These are phyloP conservation scores for Coracias cyanogaster DNA, from an alignment of 2,797 vertebrate genomes.

Conservation along the genomic window DNA sequence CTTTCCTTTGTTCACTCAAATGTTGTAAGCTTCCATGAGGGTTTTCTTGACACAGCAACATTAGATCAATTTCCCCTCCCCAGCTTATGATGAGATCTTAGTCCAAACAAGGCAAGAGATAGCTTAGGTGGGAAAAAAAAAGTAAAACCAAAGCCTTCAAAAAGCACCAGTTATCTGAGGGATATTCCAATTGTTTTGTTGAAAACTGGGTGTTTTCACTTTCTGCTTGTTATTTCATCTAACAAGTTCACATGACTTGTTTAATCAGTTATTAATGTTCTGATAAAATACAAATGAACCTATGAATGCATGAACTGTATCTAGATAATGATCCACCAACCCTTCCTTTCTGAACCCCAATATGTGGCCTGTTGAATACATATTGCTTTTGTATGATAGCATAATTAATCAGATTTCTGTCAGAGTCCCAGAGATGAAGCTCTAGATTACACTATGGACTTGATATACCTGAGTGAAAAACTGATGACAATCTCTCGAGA, in stretches of 20 bases:
- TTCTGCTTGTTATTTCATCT: not conserved
- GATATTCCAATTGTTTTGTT: not conserved
- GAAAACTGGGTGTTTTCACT: not conserved
- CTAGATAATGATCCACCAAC: not conserved
- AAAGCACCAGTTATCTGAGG: not conserved
- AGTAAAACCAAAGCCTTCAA: not conserved
- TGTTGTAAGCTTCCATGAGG: not conserved
- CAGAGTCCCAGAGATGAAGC: not conserved
- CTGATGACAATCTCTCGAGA: not conserved
- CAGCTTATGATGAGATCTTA: not conserved
- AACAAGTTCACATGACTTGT: not conserved
- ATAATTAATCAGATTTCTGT: conserved; percentile 13
- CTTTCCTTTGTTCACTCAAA: not conserved
- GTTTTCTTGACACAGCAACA: not conserved
- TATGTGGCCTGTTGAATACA: not conserved
- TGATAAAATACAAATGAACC: not conserved
- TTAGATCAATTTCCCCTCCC: not conserved
- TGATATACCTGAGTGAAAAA: conserved; percentile 48
- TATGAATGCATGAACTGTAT: not conserved
- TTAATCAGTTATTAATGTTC: not conserved
- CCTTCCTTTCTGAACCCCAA: not conserved
- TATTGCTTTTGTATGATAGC: not conserved
- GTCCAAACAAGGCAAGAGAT: not conserved
- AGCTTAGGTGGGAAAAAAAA: not conserved
- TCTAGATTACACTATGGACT: conserved; percentile 18